Percentiles rank a stretch among this genome's conserved stretches.
These are phyloP conservation scores for Sturnira hondurensis DNA, from an alignment of 2,113 vertebrate genomes.

Conservation along the genomic window DNA sequence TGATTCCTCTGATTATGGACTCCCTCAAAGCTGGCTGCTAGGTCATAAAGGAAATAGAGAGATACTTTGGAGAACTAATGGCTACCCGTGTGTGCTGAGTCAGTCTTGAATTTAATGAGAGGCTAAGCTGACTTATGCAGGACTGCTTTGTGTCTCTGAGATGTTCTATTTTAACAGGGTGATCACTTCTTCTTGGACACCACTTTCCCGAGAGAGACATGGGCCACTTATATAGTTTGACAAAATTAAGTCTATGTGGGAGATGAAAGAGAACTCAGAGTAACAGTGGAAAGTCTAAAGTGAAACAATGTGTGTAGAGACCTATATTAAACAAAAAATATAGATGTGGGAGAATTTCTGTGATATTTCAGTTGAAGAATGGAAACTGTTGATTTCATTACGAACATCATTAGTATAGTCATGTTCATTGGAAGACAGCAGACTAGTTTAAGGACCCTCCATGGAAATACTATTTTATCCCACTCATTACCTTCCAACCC, in stretches of 20 bases:
- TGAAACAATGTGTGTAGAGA: neutral
- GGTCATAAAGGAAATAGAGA: slow-evolving; percentile 62
- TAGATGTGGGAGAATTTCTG: neutral
- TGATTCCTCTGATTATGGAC: slow-evolving; percentile 62
- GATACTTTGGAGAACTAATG: slow-evolving; percentile 50
- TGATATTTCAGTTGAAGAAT: neutral
- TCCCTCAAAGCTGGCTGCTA: slow-evolving; percentile 53
- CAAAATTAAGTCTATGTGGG: slow-evolving; percentile 35
- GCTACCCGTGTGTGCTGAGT: slow-evolving; percentile 50
- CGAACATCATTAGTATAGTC: neutral
- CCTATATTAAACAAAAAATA: neutral
- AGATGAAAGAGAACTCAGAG: neutral
- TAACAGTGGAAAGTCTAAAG: neutral
- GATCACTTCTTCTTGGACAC: slow-evolving; percentile 34
- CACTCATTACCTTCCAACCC: neutral
- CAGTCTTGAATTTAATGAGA: slow-evolving; percentile 51
- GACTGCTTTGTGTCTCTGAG: neutral
- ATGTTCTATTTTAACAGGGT: slow-evolving; percentile 49
- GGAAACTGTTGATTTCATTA: neutral
- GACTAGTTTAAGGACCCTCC: neutral
- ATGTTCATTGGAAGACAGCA: neutral
- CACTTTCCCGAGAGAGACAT: slow-evolving; percentile 16
- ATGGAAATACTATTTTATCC: neutral
- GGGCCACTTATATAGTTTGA: neutral
- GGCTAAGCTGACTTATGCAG: slow-evolving; percentile 41